Base-by-base conservation (phyloP, 2,888 invertebrate genomes). In the Epinotia brunnichana region DNA sequence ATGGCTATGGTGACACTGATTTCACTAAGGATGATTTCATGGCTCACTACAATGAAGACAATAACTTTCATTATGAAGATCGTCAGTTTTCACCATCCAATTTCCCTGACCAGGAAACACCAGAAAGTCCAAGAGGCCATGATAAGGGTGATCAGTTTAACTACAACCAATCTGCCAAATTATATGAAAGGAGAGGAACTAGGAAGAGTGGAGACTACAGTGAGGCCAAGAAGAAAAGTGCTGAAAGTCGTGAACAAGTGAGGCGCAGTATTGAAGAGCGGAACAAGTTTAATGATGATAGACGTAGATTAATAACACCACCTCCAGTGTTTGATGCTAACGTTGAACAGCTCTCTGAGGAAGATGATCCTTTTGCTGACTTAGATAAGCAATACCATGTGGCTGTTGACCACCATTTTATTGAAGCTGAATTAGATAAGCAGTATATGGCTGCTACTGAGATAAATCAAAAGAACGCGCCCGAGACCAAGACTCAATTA, bases 311-410 rank as follows among this genome's bases (percentile, higher is more conserved):
- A 69, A 79, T 83, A 29, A 78, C 83, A 66, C 75, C 80, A 5
- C 21, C 79, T 51, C 87, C 87, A n/a, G 78, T 89, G 9, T 93
- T 92, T 85, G 84, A 88, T 66, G 69, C 82, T 15, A 86, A 85
- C 77, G 69, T 80, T 73, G 87, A 88, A 53, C 84, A 85, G n/a
- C 41, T 88, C 1, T 89, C 89, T 39, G 92, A 91, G 60, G 89
- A 87, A 24, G 91, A 92, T 19, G 90, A 92, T 76, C 88, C 91
- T 56, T 93, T 93, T 82, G 92, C 89, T 71, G 93, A 91, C 78
- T 78, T 92, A 67, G 93, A 93, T 77, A 88, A 85, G 53, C 93
- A 93, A 72, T 93, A 93, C 77, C 93, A 92, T 88, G 92, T 93
- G 39, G 89, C 87, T 70, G 92, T 93, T n/a, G 92, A 92, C 76